These are phyloP conservation scores for Lapara coniferarum DNA, from an alignment of 2,888 invertebrate species.

Conservation along the genomic window DNA sequence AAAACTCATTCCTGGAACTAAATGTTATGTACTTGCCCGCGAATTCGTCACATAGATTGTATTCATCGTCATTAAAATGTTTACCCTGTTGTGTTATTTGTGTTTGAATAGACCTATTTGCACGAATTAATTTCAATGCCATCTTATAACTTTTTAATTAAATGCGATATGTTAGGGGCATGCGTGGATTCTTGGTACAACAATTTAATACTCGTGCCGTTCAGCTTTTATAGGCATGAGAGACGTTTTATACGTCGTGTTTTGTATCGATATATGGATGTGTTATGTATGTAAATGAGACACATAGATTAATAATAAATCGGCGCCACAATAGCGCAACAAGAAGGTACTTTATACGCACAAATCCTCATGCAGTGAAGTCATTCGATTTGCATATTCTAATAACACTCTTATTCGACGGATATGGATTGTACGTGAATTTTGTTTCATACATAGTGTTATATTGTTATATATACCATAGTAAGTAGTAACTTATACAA, in stretches of 20 bases:
- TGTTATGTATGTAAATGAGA: conserved; percentile 16
- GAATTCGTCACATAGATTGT: background rate
- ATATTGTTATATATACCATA: background rate
- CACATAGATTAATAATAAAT: conserved; percentile 12
- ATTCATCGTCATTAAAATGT: background rate
- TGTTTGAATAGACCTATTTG: background rate
- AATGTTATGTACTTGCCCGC: background rate
- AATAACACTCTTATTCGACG: background rate
- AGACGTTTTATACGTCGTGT: too few species aligned
- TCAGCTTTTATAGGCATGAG: too few species aligned
- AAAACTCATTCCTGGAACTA: conserved; percentile 32
- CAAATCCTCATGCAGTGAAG: background rate
- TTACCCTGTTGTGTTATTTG: background rate
- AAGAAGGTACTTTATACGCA: background rate
- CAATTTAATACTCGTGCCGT: too few species aligned
- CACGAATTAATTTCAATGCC: background rate
- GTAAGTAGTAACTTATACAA: background rate
- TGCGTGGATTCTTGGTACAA: too few species aligned
- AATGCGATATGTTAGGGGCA: background rate
- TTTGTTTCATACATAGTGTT: background rate
- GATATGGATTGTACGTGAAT: conserved; percentile 5
- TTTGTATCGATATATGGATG: background rate
- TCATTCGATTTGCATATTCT: conserved; percentile 13
- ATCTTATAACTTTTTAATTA: background rate
- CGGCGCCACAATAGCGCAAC: conserved; percentile 14